Percentiles rank a stretch among this genome's conserved stretches.
These are phyloP conservation scores for Stictocephala bisonia DNA, from an alignment of 2,888 invertebrate species.

Conservation along the genomic window DNA sequence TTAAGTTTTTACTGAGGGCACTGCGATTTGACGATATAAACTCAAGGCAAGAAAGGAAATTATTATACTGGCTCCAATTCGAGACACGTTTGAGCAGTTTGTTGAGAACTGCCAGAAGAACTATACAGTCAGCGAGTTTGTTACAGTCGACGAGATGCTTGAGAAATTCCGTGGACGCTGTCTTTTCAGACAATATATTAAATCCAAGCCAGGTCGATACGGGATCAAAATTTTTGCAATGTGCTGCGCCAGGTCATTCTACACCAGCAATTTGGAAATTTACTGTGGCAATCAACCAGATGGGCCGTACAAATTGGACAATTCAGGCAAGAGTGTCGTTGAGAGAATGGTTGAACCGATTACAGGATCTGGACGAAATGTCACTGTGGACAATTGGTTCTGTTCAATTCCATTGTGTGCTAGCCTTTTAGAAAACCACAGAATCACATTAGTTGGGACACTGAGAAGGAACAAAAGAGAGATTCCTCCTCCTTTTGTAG, in stretches of 20 bases:
- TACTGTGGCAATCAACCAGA: constrained; percentile 34
- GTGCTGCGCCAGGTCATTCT: constrained; percentile 26
- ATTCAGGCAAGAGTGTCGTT: background rate
- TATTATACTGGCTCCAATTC: constrained; percentile 37
- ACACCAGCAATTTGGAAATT: constrained; percentile 31
- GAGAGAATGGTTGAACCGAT: constrained; percentile 20
- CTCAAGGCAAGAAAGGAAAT: constrained; percentile 23
- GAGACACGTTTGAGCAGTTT: constrained; percentile 40
- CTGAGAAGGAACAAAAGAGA: background rate
- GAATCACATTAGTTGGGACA: constrained; percentile 14
- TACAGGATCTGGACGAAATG: constrained; percentile 21
- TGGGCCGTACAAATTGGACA: constrained; percentile 9
- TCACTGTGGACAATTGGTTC: constrained; percentile 41
- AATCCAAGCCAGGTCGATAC: constrained; percentile 45
- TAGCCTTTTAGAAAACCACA: background rate
- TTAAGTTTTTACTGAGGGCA: constrained; percentile 3
- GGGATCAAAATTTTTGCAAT: constrained; percentile 41
- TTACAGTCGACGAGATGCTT: constrained; percentile 35
- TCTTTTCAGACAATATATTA: constrained; percentile 39
- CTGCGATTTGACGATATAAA: constrained; percentile 42
- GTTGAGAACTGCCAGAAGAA: constrained; percentile 13
- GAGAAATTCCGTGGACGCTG: constrained; percentile 28
- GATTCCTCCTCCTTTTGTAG: background rate
- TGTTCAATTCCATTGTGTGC: background rate
- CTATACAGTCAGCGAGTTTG: constrained; percentile 16